Percentiles rank a stretch among this genome's conserved stretches.
Conservation (phyloP, 1,140 invertebrate species). For the Ericerus pela region DNA sequence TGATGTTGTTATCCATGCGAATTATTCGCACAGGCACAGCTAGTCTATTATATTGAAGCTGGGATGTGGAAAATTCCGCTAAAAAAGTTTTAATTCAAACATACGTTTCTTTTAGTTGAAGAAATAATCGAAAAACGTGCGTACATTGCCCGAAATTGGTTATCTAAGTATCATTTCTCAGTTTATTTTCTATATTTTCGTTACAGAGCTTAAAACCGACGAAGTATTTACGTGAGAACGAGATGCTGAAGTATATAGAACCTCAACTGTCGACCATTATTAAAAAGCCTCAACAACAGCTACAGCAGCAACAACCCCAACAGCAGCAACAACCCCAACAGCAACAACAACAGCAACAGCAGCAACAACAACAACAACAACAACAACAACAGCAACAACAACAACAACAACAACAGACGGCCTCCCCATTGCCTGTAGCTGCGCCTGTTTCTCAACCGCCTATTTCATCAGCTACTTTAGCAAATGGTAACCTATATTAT, state of each 20-base stretch:
- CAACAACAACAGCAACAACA: slow-evolving; percentile 27
- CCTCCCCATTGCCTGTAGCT: background rate
- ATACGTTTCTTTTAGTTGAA: too few species aligned
- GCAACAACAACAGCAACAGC: too few species aligned
- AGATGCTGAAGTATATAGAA: slow-evolving; percentile 56
- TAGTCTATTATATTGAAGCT: too few species aligned
- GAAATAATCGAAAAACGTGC: too few species aligned
- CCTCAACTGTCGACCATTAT: slow-evolving; percentile 60
- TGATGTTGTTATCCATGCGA: too few species aligned
- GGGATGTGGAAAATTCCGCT: too few species aligned
- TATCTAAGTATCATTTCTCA: background rate
- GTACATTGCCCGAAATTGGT: too few species aligned
- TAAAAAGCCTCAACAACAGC: slow-evolving; percentile 36
- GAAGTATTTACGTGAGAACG: slow-evolving; percentile 63
- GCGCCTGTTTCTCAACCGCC: background rate
- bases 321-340: slow-evolving; percentile 16
- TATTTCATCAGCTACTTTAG: background rate
- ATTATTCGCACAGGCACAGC: too few species aligned
- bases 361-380: slow-evolving; percentile 30
- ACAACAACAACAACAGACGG: slow-evolving; percentile 4
- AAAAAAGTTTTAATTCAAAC: too few species aligned
- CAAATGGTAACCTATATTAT: background rate
- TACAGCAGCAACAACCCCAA: slow-evolving; percentile 30
- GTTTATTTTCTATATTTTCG: background rate
- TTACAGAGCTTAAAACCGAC: slow-evolving; percentile 53